Evolutionary conservation across 1,140 invertebrate genomes (phyloP), one percentile per base, ranked within the genome.

Genomic region (Chrysopa pallens): DNA sequence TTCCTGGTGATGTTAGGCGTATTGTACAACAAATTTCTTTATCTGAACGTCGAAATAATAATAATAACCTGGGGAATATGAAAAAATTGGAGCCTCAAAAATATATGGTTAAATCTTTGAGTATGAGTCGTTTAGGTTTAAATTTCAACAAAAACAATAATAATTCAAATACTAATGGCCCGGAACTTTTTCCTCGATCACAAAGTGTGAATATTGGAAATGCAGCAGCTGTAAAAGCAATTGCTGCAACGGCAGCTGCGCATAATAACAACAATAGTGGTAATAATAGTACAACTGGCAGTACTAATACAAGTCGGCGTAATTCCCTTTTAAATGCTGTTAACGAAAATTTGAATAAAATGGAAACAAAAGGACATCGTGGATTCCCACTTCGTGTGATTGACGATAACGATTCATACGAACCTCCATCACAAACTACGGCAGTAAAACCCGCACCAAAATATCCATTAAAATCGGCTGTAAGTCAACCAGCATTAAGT

Each of bases 1-100:
- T 79, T 36, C 75, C 76, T 1, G 67, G 69, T 6, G 76, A 80
- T 40, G 69, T 79, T 6, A 57, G 75, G 11, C 59, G 76, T n/a
- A 74, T 80, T 44, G 54, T 78, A 1, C 60, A 71, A 5, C 73
- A 78, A 39, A 46, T 61, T 11, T 13, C 14, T 6, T 28, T 41
- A 9, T 47, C 46, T 1, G 55, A 59, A 39, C 43, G 46, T 0
- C 44, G 50, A 39, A 49, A 44, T 14, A 41, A 46, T 35, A 14
- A 43, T 15, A 39, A 38, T 38, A 56, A 56, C 36, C 37, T 56
- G 15, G 29, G 52, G 15, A 50, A 40, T 36, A 52, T 51, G 47
- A 44, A 46, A 48, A 38, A 44, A 45, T 28, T 36, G 17, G 14
- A 36, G 47, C 4, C 39, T 15, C 29, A 11, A 11, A n/a, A 11